These are phyloP conservation scores for Heterotilapia buettikoferi DNA, from an alignment of 2,113 vertebrate genomes.

Conservation along the genomic window DNA sequence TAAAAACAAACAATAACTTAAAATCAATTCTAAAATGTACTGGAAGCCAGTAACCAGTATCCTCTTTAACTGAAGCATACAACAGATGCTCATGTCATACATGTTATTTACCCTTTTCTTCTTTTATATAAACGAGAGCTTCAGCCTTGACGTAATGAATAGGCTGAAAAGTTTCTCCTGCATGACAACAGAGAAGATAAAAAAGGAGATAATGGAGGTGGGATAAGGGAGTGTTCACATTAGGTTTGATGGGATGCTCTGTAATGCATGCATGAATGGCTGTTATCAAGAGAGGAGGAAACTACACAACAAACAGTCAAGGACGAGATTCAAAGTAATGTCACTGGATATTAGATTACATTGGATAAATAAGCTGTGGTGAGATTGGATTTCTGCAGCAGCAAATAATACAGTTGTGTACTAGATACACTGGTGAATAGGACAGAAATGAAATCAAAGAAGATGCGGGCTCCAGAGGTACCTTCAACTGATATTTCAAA, in stretches of 20 bases:
- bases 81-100: neutral
- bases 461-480: neutral
- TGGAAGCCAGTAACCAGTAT: neutral
- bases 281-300: neutral
- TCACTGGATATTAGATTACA: neutral
- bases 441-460: neutral
- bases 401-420: neutral
- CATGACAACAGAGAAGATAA: neutral
- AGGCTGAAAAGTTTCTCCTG: neutral
- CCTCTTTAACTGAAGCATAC: neutral
- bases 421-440: neutral
- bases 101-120: neutral
- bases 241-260: neutral
- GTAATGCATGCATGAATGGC: neutral
- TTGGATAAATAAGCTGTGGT: neutral
- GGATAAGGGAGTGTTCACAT: neutral
- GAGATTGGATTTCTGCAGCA: neutral
- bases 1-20: neutral
- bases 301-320: neutral
- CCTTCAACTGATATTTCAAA: neutral
- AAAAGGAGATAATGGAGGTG: neutral
- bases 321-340: neutral
- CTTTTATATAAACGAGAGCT: neutral
- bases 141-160: neutral
- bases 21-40: neutral